Percentiles rank a stretch among this genome's conserved stretches.
Conservation (phyloP, 2,113 vertebrate genomes). For the Phalacrocorax aristotelis region DNA sequence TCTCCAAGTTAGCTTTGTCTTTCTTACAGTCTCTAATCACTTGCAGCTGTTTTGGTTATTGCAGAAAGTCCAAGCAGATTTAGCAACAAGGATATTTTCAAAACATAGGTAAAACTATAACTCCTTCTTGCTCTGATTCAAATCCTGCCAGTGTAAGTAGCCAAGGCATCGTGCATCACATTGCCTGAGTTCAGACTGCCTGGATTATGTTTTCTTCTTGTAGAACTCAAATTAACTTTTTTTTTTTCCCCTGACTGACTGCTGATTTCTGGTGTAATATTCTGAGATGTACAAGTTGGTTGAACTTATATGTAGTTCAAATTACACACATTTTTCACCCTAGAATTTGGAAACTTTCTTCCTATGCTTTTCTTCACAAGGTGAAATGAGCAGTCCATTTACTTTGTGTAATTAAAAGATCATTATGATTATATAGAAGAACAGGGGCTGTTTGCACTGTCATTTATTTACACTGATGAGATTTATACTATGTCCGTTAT, state of each 20-base stretch:
- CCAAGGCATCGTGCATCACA: not conserved
- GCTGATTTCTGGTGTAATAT: not conserved
- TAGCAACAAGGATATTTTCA: conserved; percentile 40
- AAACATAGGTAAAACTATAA: conserved; percentile 43
- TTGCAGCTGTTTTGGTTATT: conserved; percentile 3
- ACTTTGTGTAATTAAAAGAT: conserved; percentile 53
- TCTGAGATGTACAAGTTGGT: not conserved
- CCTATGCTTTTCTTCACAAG: not conserved
- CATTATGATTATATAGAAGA: conserved; percentile 5
- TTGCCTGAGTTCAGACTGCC: not conserved
- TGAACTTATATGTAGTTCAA: not conserved
- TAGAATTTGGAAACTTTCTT: not conserved
- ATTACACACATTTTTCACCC: not conserved
- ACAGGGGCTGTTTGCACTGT: conserved; percentile 8
- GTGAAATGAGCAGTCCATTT: not conserved
- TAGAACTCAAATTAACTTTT: not conserved
- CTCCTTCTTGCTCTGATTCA: not conserved
- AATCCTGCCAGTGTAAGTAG: not conserved
- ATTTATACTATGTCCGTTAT: not conserved
- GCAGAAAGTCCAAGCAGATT: conserved; percentile 27
- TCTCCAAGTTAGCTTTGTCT: conserved; percentile 1
- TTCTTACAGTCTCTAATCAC: not conserved
- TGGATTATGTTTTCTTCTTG: not conserved
- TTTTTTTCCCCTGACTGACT: not conserved
- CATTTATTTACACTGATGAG: conserved; percentile 12